Base-by-base conservation (phyloP, 2,888 invertebrate species). In the Abscondita cerata region DNA sequence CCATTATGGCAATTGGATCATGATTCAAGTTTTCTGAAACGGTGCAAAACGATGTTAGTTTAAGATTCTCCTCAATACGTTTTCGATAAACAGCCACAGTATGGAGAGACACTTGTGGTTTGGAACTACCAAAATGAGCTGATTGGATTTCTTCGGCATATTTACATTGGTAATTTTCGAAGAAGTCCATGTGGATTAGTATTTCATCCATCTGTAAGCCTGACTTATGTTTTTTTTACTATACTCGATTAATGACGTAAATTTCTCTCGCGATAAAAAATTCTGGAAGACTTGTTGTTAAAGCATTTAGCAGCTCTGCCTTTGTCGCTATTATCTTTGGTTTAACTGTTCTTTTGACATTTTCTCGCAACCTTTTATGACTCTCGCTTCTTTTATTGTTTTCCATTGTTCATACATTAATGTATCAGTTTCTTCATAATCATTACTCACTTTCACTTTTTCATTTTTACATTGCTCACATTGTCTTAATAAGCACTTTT, bases 91-190 rank as follows among this genome's bases (percentile, higher is more conserved):
- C 46, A 46, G 16, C 15, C 12, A 52, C 52, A 18, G 52, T 52
- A 40, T 52, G 52, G n/a, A 52, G 52, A 15, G 52, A 38, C 12
- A 52, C 25, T 18, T 52, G 52, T 11, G 36, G 19, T 18, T 40
- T 52, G 8, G 52, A 52, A 5, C n/a, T n/a, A n/a, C n/a, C n/a
- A n/a, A n/a, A n/a, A n/a, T n/a, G n/a, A n/a, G n/a, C n/a, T n/a
- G n/a, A n/a, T n/a, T n/a, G n/a, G n/a, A n/a, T n/a, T n/a, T n/a
- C n/a, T n/a, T n/a, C n/a, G n/a, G n/a, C n/a, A n/a, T n/a, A n/a
- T n/a, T n/a, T n/a, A n/a, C n/a, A n/a, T n/a, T n/a, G n/a, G n/a
- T n/a, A n/a, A n/a, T n/a, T n/a, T n/a, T n/a, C n/a, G n/a, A n/a
- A n/a, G n/a, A n/a, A n/a, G n/a, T n/a, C n/a, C n/a, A n/a, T n/a